Base-by-base conservation (phyloP, 1,140 invertebrate species). In the Druon quercuslanigerum region DNA sequence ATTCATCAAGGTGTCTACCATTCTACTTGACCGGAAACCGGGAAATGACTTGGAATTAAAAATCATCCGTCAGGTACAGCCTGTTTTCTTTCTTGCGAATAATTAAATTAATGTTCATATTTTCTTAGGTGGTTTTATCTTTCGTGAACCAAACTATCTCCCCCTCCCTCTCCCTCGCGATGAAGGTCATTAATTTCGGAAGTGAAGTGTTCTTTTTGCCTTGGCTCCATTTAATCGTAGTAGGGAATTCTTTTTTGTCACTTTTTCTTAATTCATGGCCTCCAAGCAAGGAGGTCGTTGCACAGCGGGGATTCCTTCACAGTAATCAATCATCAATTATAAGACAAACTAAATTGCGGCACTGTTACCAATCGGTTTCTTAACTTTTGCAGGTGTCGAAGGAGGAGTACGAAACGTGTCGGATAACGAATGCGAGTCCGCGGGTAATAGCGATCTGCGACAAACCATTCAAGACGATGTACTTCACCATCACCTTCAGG, bases 401-500 rank as follows among this genome's bases (percentile, higher is more conserved):
- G 92, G 97, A 98, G 88, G 97, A 98, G 88, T 98, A 98, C 87
- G 97, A 98, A 91, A 97, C 96, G 82, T 98, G 97, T 93, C 94
- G 97, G 85, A 98, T 98, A 93, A 98, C 96, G 66, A 97, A 98
- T 93, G 96, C 96, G 19, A 97, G 96, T 92, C 96, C 97, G 51
- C 93, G 96, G 80, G 96, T 97, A 85, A 98, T 98, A 92, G 97
- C 97, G 79, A 95, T 98, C 88, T 98, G 97, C 94, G 96, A 98
- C 93, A 98, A 98, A 89, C 97, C 97, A 74, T 95, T 96, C 91
- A 97, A 96, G 91, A 92, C 97, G 86, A 97, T 97, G 96, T 98
- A 97, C 92, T 98, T 98, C 93, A 98, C 97, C 73, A 98, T 98
- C 89, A 98, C 97, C 79, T 98, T 98, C 93, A 94, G 97, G 90